Base-by-base conservation (phyloP, 2,888 invertebrate genomes). In the Hirtodrosophila cameraria region DNA sequence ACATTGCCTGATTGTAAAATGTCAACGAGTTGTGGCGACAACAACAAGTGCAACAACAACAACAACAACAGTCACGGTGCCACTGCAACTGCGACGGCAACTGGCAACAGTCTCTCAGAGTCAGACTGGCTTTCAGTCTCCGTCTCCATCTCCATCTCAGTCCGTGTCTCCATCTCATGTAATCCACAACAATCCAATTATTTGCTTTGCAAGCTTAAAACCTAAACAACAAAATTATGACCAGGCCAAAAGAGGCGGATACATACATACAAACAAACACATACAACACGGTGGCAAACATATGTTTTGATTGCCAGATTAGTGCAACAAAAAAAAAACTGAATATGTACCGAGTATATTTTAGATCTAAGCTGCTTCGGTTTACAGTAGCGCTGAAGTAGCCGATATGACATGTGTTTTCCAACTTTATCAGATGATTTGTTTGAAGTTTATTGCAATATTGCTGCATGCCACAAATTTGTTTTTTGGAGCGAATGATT, bases 291-390 rank as follows among this genome's bases (percentile, higher is more conserved):
- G 61, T 69, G 63, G 63, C 57, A 27, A 81, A 77, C 81, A 77
- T 70, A 63, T 77, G 77, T 77, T 77, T 73, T 70, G 77, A 81
- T 81, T 58, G 54, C 38, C 54, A 77, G 77, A 77, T 77, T 81
- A 70, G 58, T 28, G 57, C 33, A 18, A 55, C 50, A 50, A 63
- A 68, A 58, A 58, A 50, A 63, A 68, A 58, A 58, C 36, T 42
- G 50, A 54, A 49, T 61, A 49, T 27, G 38, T 28, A 30, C 27
- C 3, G 9, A 4, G 28, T 31, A 42, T 3, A 8, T 7, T 2
- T 2, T 8, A 6, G 23, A 38, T 59, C 59, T 46, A 46, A 59
- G 59, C 52, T 23, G 7, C 7, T 23, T 7, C 8, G 5, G 13
- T 28, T 7, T 62, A 13, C 25, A 25, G 27, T 41, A 42, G 48